Evolutionary conservation across 2,888 invertebrate genomes (phyloP).

Genomic region (Apeira syringaria): DNA sequence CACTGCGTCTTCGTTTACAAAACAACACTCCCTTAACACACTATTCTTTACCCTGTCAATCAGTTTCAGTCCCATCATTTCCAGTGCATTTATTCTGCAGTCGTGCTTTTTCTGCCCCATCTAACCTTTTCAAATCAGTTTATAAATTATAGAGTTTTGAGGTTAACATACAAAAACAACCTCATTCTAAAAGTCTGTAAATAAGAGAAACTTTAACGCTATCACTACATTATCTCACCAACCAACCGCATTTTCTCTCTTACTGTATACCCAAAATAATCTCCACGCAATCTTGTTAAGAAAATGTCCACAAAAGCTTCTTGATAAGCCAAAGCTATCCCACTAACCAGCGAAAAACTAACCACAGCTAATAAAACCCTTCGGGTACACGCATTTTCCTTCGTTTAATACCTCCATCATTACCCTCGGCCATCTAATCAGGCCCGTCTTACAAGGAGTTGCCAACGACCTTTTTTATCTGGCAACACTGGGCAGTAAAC

Average conservation of each 20-base stretch:
- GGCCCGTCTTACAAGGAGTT: conserved; percentile 42
- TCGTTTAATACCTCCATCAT: conserved; percentile 58
- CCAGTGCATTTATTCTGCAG: too few relatives aligned
- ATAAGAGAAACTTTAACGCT: too few relatives aligned
- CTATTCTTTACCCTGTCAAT: too few relatives aligned
- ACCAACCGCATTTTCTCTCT: neutral
- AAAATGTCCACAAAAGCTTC: conserved; percentile 4
- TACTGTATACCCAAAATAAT: conserved; percentile 1
- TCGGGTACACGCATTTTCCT: conserved; percentile 30
- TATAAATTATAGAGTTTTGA: too few relatives aligned
- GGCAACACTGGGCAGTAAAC: conserved; percentile 55
- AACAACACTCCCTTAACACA: too few relatives aligned
- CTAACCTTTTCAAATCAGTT: too few relatives aligned
- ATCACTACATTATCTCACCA: too few relatives aligned
- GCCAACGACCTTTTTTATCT: conserved; percentile 63
- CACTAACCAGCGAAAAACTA: conserved; percentile 2
- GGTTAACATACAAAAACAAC: too few relatives aligned
- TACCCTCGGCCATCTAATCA: conserved; percentile 72
- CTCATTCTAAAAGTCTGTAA: too few relatives aligned
- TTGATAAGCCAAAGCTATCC: conserved; percentile 8
- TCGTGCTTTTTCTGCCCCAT: too few relatives aligned
- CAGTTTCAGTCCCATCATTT: too few relatives aligned
- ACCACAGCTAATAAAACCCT: conserved; percentile 27
- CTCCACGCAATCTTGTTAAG: conserved; percentile 8
- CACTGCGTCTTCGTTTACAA: too few relatives aligned